phyloP scores from a whole-genome alignment of 1,140 invertebrate species.

The Nephotettix cincticeps region DNA sequence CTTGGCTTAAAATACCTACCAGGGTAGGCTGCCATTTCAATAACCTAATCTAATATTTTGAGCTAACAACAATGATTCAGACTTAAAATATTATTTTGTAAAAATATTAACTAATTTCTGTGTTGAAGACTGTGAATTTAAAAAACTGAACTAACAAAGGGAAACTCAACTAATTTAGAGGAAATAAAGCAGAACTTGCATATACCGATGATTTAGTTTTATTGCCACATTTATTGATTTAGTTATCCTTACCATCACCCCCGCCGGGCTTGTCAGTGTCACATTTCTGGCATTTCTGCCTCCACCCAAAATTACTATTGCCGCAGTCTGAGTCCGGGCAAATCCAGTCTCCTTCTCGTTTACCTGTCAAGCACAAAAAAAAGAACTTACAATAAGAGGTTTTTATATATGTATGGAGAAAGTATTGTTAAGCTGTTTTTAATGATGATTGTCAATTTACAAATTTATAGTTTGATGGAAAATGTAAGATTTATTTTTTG shows the following conservation, averaged over 20 bases:
- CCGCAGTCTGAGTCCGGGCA: conserved; percentile 6
- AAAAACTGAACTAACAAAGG: no score
- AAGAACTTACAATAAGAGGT: not conserved
- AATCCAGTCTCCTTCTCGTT: conserved; percentile 6
- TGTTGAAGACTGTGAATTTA: no score
- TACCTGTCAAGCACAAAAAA: not conserved
- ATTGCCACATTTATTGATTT: no score
- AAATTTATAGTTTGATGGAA: not conserved
- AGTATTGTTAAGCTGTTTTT: not conserved
- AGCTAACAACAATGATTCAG: no score
- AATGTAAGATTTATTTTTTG: not conserved
- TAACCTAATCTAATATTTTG: no score
- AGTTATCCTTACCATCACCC: not conserved
- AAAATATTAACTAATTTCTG: no score
- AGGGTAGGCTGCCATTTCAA: no score
- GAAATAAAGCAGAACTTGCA: no score
- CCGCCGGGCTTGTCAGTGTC: conserved; percentile 13
- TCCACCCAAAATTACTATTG: not conserved
- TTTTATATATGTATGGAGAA: not conserved
- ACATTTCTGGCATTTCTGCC: conserved; percentile 13
- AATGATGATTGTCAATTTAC: not conserved
- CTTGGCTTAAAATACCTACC: no score
- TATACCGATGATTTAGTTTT: no score
- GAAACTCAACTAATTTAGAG: no score
- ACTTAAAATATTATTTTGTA: no score